Base-by-base conservation (phyloP, 2,888 invertebrate genomes). In the Eupithecia abbreviata region DNA sequence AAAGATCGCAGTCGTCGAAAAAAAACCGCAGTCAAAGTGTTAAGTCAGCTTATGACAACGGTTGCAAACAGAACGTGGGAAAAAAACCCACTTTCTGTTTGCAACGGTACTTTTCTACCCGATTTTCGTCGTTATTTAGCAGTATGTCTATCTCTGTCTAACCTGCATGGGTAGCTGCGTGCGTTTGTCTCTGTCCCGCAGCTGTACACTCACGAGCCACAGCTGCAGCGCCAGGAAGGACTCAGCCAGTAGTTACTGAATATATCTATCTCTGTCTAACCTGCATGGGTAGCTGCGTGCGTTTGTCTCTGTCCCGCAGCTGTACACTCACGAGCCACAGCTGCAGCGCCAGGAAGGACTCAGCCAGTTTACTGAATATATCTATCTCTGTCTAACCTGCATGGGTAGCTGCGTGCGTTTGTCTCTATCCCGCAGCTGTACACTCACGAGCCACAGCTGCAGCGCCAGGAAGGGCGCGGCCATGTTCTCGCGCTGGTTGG, bases 401-500 rank as follows among this genome's bases (percentile, higher is more conserved):
- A 93, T 62, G 1, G 87, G 87, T 2, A 91, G 82, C 71, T 73
- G 75, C 45, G 67, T 74, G 15, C 75, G 78, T 73, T 73, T 73
- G 49, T 73, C n/a, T n/a, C 80, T 84, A 4, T 91, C 82, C 12
- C 95, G 88, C 68, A 96, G 92, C 75, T 96, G 96, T 47, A 95
- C 79, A 47, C 96, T 96, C 0, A 98, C 93, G 45, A 96, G 93
- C 84, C 97, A 96, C 91, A 97, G 96, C 88, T 98, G 98, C 74
- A 96, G 91, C 18, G 98, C 93, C 80, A 98, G 95, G 65, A 98
- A 95, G 0, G 98, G 98, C 85, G 97, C 97, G 0, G 97, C 98
- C 88, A 98, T 97, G 87, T 97, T 98, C 90, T 98, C 98, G 43
- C 98, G 92, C 70, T 98, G 95, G 65, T 98, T 97, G 0, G 98